Percentiles rank a stretch among this genome's conserved stretches.
Evolutionary conservation across 2,113 vertebrate species (phyloP).

Genomic region (Geococcyx californianus): DNA sequence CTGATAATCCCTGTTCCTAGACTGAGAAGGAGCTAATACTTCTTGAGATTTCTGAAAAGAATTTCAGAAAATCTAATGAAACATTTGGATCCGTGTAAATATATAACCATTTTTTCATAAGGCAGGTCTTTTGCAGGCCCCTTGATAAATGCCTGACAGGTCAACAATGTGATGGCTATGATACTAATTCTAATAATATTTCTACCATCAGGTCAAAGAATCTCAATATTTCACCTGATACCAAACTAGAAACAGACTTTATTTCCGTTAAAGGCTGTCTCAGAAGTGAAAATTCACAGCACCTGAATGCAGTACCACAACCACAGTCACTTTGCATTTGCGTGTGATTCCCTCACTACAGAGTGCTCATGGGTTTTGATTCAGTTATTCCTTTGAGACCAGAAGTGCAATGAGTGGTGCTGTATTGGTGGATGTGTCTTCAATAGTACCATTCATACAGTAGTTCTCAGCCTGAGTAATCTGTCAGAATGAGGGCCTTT

Average conservation of each 20-base stretch:
- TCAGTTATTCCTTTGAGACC: not conserved
- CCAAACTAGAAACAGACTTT: not conserved
- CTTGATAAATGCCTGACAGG: not conserved
- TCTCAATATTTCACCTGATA: not conserved
- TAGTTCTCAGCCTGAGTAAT: not conserved
- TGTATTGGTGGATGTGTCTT: not conserved
- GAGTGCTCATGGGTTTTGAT: not conserved
- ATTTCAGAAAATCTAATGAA: not conserved
- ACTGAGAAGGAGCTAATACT: not conserved
- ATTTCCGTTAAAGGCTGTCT: not conserved
- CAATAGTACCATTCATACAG: not conserved
- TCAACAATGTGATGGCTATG: not conserved
- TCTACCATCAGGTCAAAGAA: not conserved
- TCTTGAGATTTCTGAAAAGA: not conserved
- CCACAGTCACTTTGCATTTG: not conserved
- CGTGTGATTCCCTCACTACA: not conserved
- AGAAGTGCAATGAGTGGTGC: not conserved
- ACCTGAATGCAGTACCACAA: not conserved
- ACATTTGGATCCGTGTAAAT: not conserved
- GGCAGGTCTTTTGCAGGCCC: not conserved
- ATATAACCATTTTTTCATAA: not conserved
- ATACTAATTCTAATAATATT: not conserved
- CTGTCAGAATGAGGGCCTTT: not conserved
- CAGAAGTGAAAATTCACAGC: not conserved
- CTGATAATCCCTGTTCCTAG: not conserved